Evolutionary conservation across 2,888 invertebrate species (phyloP).

Genomic region (Amphimallon solstitiale): DNA sequence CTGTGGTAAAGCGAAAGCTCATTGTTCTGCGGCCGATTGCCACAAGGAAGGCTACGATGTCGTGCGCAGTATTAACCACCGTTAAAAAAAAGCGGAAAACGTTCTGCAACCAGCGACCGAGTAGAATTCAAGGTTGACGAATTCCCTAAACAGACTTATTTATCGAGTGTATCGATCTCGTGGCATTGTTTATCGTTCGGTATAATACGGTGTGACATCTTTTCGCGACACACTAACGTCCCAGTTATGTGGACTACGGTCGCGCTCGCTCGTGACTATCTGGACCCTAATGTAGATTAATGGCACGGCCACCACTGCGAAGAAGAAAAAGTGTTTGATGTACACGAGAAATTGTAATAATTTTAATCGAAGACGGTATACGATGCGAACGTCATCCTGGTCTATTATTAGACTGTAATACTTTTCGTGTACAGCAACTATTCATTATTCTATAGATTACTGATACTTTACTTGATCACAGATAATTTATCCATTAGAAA

Average conservation of each 20-base stretch:
- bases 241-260: conserved; percentile 14
- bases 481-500: too few relatives aligned
- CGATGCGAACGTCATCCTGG: too few relatives aligned
- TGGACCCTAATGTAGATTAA: conserved; percentile 29
- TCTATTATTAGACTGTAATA: too few relatives aligned
- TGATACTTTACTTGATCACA: too few relatives aligned
- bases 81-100: conserved; percentile 11
- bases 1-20: conserved; percentile 15
- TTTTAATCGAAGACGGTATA: background rate
- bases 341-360: conserved; percentile 10
- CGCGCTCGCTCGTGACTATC: conserved; percentile 19
- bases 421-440: too few relatives aligned
- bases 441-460: too few relatives aligned
- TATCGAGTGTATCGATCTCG: conserved; percentile 26
- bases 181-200: conserved; percentile 5
- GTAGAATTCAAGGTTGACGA: conserved; percentile 13
- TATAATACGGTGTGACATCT: conserved; percentile 26
- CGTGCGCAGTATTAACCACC: background rate
- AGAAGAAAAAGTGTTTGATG: conserved; percentile 10
- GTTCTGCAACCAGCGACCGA: background rate
- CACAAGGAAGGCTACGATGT: conserved; percentile 12
- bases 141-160: conserved; percentile 20
- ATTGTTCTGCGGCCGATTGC: conserved; percentile 9
- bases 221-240: conserved; percentile 19
- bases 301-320: conserved; percentile 3